Evolutionary conservation across 2,797 vertebrate species (phyloP), one percentile per base, ranked within the genome.

Genomic region (Adrianichthys oophorus): DNA sequence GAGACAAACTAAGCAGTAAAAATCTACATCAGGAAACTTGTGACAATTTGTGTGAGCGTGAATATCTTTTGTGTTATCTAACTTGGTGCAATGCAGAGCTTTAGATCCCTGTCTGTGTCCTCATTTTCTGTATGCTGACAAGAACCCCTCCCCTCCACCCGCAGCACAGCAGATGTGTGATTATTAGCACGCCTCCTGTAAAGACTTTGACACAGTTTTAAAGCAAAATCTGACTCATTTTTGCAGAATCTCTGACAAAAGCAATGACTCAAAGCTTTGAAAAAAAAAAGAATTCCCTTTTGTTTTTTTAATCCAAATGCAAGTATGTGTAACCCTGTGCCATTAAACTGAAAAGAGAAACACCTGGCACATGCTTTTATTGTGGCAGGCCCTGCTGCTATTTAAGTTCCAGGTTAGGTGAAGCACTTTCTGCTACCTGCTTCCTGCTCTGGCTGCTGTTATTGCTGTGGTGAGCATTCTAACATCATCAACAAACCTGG

Each of bases 31-130:
- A 47, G 48, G 14, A 43, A 62, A 63, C 49, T 57, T 62, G 26
- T 26, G 41, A 48, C 5, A 62, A 0, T 54, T 21, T 58, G 54
- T 56, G 24, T 60, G 43, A 60, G 44, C 56, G 2, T 56, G 51
- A 58, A 65, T 17, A 59, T 68, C 73, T 85, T 85, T 83, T 75
- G 87, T 79, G 80, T 88, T 85, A 83, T 76, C 80, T 84, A 83
- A 86, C 60, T 72, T 85, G 84, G 74, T 85, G 72, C 85, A 80
- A 67, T 87, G 76, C 76, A 68, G 79, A 58, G 78, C 79, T 84
- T 78, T 41, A 64, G 56, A 65, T 51, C 18, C 48, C 41, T 23
- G 60, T 65, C 29, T 52, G 51, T 76, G 71, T 57, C 70, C 70
- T 74, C 3, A n/a, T 76, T 84, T 81, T 41, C 41, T 21, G 5